Conservation (phyloP, 2,113 vertebrate genomes). For the Halichoeres trimaculatus region DNA sequence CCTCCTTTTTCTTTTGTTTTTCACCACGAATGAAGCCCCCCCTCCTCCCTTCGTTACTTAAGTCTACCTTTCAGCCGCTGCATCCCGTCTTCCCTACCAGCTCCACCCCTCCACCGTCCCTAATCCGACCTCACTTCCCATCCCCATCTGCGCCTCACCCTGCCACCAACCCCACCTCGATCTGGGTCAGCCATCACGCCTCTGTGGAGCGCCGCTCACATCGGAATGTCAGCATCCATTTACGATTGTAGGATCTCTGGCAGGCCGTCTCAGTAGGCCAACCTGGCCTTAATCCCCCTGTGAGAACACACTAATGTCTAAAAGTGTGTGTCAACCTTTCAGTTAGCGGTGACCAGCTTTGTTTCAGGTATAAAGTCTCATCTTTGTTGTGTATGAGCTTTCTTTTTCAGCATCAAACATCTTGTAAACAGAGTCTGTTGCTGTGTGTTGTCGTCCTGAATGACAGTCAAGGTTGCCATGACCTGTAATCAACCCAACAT, state of each 20-base stretch:
- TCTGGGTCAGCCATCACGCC: conserved; percentile 77
- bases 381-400: too few relatives aligned
- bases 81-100: background rate
- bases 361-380: background rate
- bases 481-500: conserved; percentile 47
- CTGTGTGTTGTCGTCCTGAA: background rate
- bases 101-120: conserved; percentile 24
- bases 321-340: background rate
- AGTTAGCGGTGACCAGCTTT: too few relatives aligned
- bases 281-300: conserved; percentile 74
- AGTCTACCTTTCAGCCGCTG: conserved; percentile 24
- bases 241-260: conserved; percentile 62
- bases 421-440: background rate
- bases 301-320: conserved; percentile 14
- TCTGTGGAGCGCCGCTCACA: conserved; percentile 59
- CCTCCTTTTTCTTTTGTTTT: background rate
- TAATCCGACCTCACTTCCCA: conserved; percentile 52
- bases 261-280: conserved; percentile 62
- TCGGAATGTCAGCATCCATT: conserved; percentile 77
- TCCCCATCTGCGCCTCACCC: conserved; percentile 8
- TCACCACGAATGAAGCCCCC: background rate
- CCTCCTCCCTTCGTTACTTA: background rate
- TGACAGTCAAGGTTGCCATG: conserved; percentile 23
- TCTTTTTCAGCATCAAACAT: background rate
- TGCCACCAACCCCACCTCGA: conserved; percentile 44